Evolutionary conservation across 2,888 invertebrate species (phyloP), one percentile per base, ranked within the genome.

Genomic region (Encarsia formosa): DNA sequence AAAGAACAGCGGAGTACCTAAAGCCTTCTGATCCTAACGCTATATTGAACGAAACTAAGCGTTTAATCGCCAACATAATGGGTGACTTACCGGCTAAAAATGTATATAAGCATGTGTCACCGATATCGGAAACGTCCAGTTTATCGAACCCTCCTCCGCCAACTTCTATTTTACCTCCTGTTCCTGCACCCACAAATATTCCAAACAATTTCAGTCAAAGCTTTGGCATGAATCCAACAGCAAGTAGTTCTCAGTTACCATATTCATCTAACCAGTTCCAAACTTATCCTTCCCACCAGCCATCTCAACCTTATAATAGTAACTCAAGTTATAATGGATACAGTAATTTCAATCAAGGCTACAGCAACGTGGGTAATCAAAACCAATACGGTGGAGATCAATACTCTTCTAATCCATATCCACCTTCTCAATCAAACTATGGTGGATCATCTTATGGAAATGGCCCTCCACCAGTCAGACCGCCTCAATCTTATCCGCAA

Each of bases 21-120:
- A 67, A 70, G 20, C 60, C 49, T 1, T 67, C 57, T 38, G 75
- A 76, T 53, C 73, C 76, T 18, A 71, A 70, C 29, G 68, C 74
- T 6, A 76, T 78, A 45, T 59, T 81, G 23, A 76, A 76, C 26
- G 81, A 82, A 58, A 82, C 83, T 0, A 81, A 84, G 62, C 78
- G 78, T 42, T 65, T 82, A 3, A 84, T 84, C 56, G 82, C 82
- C 1, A 83, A 81, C 64, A 74, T 84, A 16, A 83, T 84, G 83
- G 81, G 79, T 19, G 79, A 79, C 18, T 63, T 80, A 26, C 77
- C 78, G 9, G 48, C 60, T 5, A 75, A 74, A 52, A 74, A 69
- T 44, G 69, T 66, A 9, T 60, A 67, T 3, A 72, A 70, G 39
- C 66, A 71, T 39, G 44, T 64, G 1, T 54, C 59, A 9, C 52